Base-by-base conservation (phyloP, 1,140 invertebrate species). In the Odontomachus brunneus region DNA sequence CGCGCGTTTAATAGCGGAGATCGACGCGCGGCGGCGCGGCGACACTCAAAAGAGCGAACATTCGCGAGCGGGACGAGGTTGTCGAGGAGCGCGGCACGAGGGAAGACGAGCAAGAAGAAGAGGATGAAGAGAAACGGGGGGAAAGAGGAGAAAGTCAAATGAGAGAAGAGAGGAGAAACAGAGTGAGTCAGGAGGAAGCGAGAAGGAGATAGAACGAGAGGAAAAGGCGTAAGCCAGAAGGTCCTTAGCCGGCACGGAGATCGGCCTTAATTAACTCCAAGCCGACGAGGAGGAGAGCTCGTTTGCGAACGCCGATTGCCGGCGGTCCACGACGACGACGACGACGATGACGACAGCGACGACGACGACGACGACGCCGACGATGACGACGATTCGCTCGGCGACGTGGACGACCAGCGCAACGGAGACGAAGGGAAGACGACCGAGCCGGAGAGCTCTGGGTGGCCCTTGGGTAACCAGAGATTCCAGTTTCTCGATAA, bases 401-500 rank as follows among this genome's bases (percentile, higher is more conserved):
- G 60, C 57, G 80, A 48, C 83, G 81, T 59, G 71, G 49, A 84
- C 62, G 57, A 48, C 17, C 57, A 51, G 26, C 53, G 38, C 55
- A 24, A 75, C 51, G 53, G 19, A 88, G 84, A 86, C 55, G 73
- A 57, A 57, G 73, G 72, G 74, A 74, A 85, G 82, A 86, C 71
- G 84, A 19, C 49, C 80, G 83, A 82, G 82, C 59, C 62, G 12
- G 59, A 59, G 71, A 74, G 57, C 80, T 83, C 84, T 83, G 87
- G 78, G 85, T 84, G 86, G 90, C 88, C 91, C 84, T 60, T 93
- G 93, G 93, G 92, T 93, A 92, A 93, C 91, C 93, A 91, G 87
- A 89, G 89, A 94, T 94, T 94, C 93, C 93, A 94, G 93, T 94
- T 94, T 93, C 93, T 93, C 92, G 92, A 94, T 94, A 94, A 94